Percentiles rank a stretch among this genome's conserved stretches.
Conservation (phyloP, 2,888 invertebrate genomes). For the Campaea margaritaria region DNA sequence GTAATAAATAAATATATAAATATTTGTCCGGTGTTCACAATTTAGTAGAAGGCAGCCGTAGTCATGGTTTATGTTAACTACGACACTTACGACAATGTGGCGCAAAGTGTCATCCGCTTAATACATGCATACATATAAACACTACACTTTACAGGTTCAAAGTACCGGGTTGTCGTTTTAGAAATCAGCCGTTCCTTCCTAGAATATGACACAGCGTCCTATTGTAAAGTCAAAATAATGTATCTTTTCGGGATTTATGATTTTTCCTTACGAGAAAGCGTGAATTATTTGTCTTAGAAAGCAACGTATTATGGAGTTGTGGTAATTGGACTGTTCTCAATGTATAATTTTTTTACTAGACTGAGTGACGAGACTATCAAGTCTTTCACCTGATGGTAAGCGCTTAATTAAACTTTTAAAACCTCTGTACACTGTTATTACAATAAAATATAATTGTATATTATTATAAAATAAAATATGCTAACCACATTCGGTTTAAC, state of each 20-base stretch:
- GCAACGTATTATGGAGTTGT: background rate
- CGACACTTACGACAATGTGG: background rate
- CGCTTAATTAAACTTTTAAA: too few relatives aligned
- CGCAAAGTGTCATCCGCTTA: background rate
- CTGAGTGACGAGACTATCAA: too few relatives aligned
- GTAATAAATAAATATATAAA: too few relatives aligned
- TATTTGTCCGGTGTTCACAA: too few relatives aligned
- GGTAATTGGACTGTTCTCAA: constrained; percentile 11
- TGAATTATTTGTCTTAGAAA: constrained; percentile 23
- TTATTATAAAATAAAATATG: too few relatives aligned
- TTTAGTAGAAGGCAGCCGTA: too few relatives aligned
- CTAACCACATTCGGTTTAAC: too few relatives aligned
- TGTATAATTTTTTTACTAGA: too few relatives aligned
- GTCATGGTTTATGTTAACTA: too few relatives aligned
- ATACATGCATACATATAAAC: constrained; percentile 18
- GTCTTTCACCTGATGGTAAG: too few relatives aligned
- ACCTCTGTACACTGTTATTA: too few relatives aligned
- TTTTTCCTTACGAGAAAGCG: constrained; percentile 19
- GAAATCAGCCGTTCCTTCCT: constrained; percentile 19
- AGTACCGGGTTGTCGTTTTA: constrained; percentile 22
- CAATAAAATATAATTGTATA: too few relatives aligned
- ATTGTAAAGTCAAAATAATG: constrained; percentile 34
- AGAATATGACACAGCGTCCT: constrained; percentile 21
- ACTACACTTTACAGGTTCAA: constrained; percentile 20
- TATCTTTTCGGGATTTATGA: constrained; percentile 30